A percentile compares a stretch with the other conserved stretches of the same genome.
Conservation (phyloP, 2,888 invertebrate species). For the Aphidoletes aphidimyza region DNA sequence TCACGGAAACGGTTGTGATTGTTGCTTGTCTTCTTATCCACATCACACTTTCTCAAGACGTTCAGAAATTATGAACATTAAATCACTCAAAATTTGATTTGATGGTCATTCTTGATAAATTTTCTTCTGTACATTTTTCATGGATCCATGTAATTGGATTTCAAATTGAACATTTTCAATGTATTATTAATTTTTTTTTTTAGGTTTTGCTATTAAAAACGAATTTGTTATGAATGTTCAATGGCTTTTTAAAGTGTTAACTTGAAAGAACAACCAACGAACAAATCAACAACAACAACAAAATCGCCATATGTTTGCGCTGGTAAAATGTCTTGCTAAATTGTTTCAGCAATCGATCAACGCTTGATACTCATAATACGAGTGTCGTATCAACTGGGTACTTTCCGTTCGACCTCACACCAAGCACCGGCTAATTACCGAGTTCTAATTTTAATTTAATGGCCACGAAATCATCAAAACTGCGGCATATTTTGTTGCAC, state of each 20-base stretch:
- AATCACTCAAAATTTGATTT: neutral
- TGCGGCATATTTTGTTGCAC: neutral
- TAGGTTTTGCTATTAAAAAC: constrained; percentile 3
- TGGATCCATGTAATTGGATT: too few species aligned
- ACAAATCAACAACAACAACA: too few species aligned
- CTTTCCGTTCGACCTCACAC: neutral
- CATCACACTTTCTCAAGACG: too few species aligned
- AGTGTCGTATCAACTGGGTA: neutral
- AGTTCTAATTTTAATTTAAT: constrained; percentile 40
- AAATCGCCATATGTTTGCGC: neutral
- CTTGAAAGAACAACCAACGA: neutral
- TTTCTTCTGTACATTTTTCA: neutral
- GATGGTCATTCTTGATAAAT: neutral
- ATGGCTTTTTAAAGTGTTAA: constrained; percentile 1
- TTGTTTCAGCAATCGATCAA: neutral
- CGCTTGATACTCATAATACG: neutral
- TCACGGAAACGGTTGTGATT: too few species aligned
- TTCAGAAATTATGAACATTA: neutral
- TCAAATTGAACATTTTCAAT: neutral
- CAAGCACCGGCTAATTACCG: neutral
- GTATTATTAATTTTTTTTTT: neutral
- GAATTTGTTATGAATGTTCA: neutral
- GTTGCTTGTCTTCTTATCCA: too few species aligned
- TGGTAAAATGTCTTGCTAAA: neutral
- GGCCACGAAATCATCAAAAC: neutral